Percentiles rank a stretch among this genome's conserved stretches.
These are phyloP conservation scores for Euwallacea similis DNA, from an alignment of 1,140 invertebrate species.

Conservation along the genomic window DNA sequence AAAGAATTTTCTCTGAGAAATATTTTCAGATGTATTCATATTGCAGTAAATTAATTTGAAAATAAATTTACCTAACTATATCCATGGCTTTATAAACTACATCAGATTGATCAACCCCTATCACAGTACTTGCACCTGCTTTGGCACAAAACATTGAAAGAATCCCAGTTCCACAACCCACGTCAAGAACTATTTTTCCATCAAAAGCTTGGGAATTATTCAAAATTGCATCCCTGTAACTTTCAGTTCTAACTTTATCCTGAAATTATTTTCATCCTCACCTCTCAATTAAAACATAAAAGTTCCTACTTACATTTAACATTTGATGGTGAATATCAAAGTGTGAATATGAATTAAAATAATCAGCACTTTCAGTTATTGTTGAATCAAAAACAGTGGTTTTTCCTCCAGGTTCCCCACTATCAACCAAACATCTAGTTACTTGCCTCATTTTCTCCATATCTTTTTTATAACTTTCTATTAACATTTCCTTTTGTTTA, in stretches of 20 bases:
- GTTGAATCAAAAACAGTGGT: conserved; percentile 57
- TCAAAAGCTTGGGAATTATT: conserved; percentile 72
- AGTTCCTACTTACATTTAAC: conserved; percentile 64
- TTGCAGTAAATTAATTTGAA: not conserved
- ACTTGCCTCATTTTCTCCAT: conserved; percentile 66
- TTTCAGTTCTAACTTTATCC: conserved; percentile 90
- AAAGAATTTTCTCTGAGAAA: conserved; percentile 66
- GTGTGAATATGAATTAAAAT: conserved; percentile 96
- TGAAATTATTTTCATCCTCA: conserved; percentile 50
- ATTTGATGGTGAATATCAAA: conserved; percentile 98
- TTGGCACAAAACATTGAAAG: conserved; percentile 94
- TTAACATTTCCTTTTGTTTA: conserved; percentile 58
- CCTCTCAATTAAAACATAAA: not conserved
- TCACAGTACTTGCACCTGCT: conserved; percentile 87
- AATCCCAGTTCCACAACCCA: conserved; percentile 93
- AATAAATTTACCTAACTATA: conserved; percentile 62
- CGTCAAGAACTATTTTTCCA: conserved; percentile 86
- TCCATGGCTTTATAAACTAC: conserved; percentile 81
- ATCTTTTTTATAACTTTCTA: conserved; percentile 64
- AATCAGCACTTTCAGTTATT: conserved; percentile 67
- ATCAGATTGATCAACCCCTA: conserved; percentile 90
- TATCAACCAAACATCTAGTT: conserved; percentile 57
- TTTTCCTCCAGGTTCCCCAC: conserved; percentile 48
- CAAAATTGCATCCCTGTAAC: conserved; percentile 91
- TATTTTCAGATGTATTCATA: not conserved